Conservation (phyloP, 2,113 vertebrate species). For the Phylloscopus trochilus region DNA sequence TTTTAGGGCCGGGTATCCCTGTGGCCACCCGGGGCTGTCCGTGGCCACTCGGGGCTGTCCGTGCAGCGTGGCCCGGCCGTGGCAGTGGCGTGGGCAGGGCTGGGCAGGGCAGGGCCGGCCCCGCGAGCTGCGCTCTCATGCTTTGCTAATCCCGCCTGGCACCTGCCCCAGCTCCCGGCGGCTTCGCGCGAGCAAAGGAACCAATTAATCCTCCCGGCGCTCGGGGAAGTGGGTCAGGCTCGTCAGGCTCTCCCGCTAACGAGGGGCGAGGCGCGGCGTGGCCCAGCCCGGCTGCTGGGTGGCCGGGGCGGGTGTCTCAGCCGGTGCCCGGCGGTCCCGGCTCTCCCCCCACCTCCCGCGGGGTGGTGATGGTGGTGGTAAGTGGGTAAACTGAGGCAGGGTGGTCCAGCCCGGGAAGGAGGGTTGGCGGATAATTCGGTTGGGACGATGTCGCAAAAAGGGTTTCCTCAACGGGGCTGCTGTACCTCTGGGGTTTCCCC, state of each 20-base stretch:
- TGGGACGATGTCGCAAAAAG: conserved; percentile 26
- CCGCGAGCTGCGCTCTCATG: conserved; percentile 37
- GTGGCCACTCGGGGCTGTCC: fast-evolving
- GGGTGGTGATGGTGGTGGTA: neutral
- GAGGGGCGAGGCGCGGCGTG: conserved; percentile 22
- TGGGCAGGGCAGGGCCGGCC: conserved; percentile 15
- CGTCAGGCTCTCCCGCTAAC: conserved; percentile 59
- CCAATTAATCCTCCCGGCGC: conserved; percentile 56
- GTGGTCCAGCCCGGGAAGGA: neutral
- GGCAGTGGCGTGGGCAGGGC: neutral
- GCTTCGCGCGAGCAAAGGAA: conserved; percentile 38
- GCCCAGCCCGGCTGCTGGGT: conserved; percentile 28
- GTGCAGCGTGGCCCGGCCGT: neutral
- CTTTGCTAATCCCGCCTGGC: conserved; percentile 57
- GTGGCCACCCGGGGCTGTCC: neutral
- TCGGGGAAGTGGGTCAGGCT: conserved; percentile 63
- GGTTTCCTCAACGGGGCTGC: conserved; percentile 14
- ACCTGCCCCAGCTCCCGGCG: conserved; percentile 58
- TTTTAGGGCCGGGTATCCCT: neutral
- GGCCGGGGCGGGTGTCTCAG: neutral
- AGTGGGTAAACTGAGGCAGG: conserved; percentile 57
- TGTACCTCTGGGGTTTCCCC: conserved; percentile 10
- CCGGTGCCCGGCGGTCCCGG: neutral
- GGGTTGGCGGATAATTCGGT: conserved; percentile 4
- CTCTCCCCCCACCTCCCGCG: too few species aligned